phyloP scores from a whole-genome alignment of 2,888 invertebrate species.

The Nymphalis polychloros region DNA sequence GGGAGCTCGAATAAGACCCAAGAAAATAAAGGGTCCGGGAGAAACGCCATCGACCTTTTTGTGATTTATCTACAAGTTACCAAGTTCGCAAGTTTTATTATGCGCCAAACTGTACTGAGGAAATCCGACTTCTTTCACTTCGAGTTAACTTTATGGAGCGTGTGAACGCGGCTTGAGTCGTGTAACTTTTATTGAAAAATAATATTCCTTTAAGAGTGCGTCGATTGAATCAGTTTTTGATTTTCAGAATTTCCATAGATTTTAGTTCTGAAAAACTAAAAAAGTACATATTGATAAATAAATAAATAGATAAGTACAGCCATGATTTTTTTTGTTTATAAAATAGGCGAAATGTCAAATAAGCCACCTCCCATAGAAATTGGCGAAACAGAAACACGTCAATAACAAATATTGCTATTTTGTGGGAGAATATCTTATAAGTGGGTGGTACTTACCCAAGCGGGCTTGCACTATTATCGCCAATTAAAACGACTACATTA shows the following conservation, averaged over 20 bases:
- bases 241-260: neutral
- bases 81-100: conserved; percentile 67
- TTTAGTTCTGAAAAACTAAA: no score
- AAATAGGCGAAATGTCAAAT: no score
- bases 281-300: no score
- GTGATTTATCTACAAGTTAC: conserved; percentile 71
- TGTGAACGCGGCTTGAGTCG: conserved; percentile 44
- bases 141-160: conserved; percentile 65
- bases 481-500: no score
- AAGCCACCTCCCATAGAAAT: no score
- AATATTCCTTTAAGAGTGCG: conserved; percentile 19
- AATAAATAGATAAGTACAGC: no score
- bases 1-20: conserved; percentile 15
- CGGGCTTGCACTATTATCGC: neutral
- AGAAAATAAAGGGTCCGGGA: conserved; percentile 49
- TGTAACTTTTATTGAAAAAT: conserved; percentile 34
- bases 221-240: conserved; percentile 4
- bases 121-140: conserved; percentile 61
- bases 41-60: conserved; percentile 69
- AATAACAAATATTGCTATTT: no score
- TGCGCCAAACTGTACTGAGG: conserved; percentile 54
- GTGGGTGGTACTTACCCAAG: no score
- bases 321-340: no score
- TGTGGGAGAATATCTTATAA: no score
- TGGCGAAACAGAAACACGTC: no score